Evolutionary conservation across 2,797 vertebrate species (phyloP), one percentile per base, ranked within the genome.

Genomic region (Melanotaenia nigrans): DNA sequence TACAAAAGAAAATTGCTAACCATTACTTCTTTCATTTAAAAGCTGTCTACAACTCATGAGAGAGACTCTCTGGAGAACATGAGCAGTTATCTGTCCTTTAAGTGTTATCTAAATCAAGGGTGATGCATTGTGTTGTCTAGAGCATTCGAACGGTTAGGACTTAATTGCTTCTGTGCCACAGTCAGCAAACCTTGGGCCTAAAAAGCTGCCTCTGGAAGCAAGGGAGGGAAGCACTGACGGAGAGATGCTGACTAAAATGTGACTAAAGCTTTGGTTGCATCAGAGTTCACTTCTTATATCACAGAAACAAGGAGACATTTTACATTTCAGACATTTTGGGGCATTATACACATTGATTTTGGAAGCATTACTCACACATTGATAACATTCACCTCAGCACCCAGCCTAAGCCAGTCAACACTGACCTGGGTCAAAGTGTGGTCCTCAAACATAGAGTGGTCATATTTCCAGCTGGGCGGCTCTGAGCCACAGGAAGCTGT

Each of bases 401-500:
- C 32, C 32, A 33, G 32, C 32, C 5, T 33, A 33, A 67, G 53
- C 75, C 62, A 75, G 64, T 83, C 68, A 33, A 57, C 61, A 30
- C 55, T 58, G 63, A 82, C 77, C 61, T 53, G 72, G 68, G 81
- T 83, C 61, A 6, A 68, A 83, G 85, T 77, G 69, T 54, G 71
- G 30, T 56, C 61, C 68, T 81, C 71, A 77, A 76, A 75, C 62
- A 75, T 74, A 62, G 38, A 63, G 49, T 64, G 74, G 81, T 87
- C 81, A 77, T 80, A 59, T 72, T 83, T 84, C 73, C 82, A 90
- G 84, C 69, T 81, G 84, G 82, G 79, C 81, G 87, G 74, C 78
- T 87, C 75, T 5, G 72, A 85, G 78, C 85, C 80, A 81, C 87
- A 87, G 84, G 87, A 89, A 82, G 76, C 77, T 73, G 76, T 85